A percentile compares a stretch with the other conserved stretches of the same genome.
Evolutionary conservation across 64 coral and sea anemone genomes (phyloP).

Genomic region (Stichodactyla helianthus): DNA sequence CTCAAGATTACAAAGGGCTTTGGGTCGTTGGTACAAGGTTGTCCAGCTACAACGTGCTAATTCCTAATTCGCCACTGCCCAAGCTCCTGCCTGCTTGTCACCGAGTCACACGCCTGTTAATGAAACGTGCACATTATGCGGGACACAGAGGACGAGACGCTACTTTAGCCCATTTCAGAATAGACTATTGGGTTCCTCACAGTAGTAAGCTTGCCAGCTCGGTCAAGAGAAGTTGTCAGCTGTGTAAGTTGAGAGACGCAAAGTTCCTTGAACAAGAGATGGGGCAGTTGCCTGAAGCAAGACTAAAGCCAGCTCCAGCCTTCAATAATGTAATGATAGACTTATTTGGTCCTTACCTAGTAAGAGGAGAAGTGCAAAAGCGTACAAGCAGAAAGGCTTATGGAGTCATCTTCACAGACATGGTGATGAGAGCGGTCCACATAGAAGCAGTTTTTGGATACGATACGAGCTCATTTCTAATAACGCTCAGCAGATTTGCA

Average conservation of each 20-base stretch:
- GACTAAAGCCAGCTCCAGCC: conserved; percentile 21
- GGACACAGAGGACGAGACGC: conserved; percentile 53
- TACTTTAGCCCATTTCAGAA: conserved; percentile 47
- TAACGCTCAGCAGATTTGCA: conserved; percentile 65
- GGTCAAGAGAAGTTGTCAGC: conserved; percentile 43
- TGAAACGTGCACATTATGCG: conserved; percentile 45
- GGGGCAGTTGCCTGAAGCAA: conserved; percentile 36
- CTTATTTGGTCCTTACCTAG: conserved; percentile 36
- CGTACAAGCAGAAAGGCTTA: conserved; percentile 7
- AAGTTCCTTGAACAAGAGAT: conserved; percentile 58
- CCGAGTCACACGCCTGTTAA: conserved; percentile 55
- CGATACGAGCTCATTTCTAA: conserved; percentile 34
- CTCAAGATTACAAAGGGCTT: conserved; percentile 21
- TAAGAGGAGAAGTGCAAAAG: conserved; percentile 51
- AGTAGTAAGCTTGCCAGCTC: conserved; percentile 48
- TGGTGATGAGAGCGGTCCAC: conserved; percentile 49
- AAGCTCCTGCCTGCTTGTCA: conserved; percentile 47
- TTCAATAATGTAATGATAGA: conserved; percentile 38
- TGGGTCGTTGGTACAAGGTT: conserved; percentile 56
- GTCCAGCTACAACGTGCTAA: conserved; percentile 45
- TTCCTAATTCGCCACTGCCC: conserved; percentile 33
- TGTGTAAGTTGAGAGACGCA: conserved; percentile 42
- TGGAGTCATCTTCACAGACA: conserved; percentile 25
- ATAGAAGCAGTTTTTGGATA: not conserved
- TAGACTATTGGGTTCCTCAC: conserved; percentile 45